Evolutionary conservation across 1,140 invertebrate genomes (phyloP).

Genomic region (Calosoma granatense): DNA sequence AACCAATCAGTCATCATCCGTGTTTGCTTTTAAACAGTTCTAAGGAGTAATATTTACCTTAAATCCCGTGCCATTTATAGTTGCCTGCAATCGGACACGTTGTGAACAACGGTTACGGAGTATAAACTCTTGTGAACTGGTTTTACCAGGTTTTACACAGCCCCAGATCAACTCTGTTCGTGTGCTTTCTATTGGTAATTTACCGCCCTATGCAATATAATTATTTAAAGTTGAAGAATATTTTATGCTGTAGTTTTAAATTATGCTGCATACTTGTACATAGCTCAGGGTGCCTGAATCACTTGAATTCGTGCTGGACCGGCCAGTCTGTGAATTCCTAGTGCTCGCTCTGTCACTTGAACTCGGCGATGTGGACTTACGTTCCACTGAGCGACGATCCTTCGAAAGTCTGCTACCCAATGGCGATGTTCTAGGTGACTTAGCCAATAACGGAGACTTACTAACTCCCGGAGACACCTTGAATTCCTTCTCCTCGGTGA

Average conservation of each 20-base stretch:
- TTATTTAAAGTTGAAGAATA: neutral
- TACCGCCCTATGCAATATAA: constrained; percentile 20
- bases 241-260: neutral
- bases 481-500: neutral
- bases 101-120: constrained; percentile 40
- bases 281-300: neutral
- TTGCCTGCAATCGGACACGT: constrained; percentile 37
- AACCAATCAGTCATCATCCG: constrained; percentile 11
- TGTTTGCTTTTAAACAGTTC: constrained; percentile 19
- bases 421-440: no score
- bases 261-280: neutral
- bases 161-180: constrained; percentile 41
- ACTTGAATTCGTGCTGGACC: neutral
- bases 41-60: constrained; percentile 24
- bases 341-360: neutral
- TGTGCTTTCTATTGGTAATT: constrained; percentile 39
- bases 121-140: constrained; percentile 37
- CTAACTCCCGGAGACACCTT: neutral
- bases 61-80: constrained; percentile 28
- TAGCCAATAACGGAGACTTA: neutral
- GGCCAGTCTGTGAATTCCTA: neutral
- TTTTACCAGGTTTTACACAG: constrained; percentile 37
- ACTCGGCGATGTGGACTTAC: neutral
- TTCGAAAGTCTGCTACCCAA: no score
- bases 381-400: neutral